Conservation (phyloP, 2,888 invertebrate genomes). For the Mesochorus sp. region DNA sequence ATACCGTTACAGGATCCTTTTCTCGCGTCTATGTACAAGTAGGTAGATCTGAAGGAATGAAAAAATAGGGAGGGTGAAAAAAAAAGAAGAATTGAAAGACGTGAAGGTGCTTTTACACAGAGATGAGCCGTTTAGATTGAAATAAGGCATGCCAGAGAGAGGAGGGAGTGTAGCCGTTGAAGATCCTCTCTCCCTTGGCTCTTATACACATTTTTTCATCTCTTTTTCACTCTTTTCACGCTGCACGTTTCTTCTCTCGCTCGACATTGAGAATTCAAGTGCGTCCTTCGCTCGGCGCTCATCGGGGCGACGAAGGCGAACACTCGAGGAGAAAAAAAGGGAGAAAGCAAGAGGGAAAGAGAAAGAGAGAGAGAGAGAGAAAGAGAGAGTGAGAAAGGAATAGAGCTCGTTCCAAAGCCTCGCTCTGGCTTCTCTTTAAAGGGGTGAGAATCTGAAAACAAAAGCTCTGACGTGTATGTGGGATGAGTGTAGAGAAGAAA, state of each 20-base stretch:
- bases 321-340: slow-evolving; percentile 34
- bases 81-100: slow-evolving; percentile 29
- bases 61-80: neutral
- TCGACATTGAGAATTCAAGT: slow-evolving; percentile 52
- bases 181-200: neutral
- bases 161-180: neutral
- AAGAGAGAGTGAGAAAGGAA: neutral
- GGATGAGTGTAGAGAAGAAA: slow-evolving; percentile 31
- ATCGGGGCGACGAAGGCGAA: slow-evolving; percentile 39
- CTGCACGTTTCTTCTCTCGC: slow-evolving; percentile 30
- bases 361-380: neutral
- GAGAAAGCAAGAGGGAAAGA: neutral
- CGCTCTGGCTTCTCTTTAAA: neutral
- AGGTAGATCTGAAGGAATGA: neutral
- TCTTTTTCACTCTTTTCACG: slow-evolving; percentile 35
- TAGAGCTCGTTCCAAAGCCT: slow-evolving; percentile 8
- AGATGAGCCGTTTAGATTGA: slow-evolving; percentile 59
- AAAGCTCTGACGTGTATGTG: slow-evolving; percentile 39
- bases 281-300: slow-evolving; percentile 46
- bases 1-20: too few species aligned
- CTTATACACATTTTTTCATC: neutral
- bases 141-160: slow-evolving; percentile 41
- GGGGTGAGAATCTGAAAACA: slow-evolving; percentile 45
- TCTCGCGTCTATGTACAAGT: neutral
- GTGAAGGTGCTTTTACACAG: slow-evolving; percentile 32